Percentiles rank a stretch among this genome's conserved stretches.
Conservation (phyloP, 2,113 vertebrate genomes). For the Actenoides lindsayi region DNA sequence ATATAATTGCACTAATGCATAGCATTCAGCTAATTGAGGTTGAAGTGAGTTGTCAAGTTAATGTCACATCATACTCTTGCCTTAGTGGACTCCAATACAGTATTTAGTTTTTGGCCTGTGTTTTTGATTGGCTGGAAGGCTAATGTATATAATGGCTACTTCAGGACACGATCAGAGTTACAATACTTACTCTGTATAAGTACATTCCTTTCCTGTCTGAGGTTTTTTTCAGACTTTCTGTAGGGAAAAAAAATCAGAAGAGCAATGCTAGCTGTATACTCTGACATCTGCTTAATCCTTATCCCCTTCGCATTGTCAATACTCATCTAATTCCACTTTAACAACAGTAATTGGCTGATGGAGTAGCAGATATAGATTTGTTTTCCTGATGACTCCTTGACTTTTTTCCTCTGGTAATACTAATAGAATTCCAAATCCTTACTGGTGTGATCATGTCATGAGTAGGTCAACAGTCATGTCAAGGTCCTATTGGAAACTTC, state of each 20-base stretch:
- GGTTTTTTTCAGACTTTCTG: constrained; percentile 40
- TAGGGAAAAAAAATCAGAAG: not conserved
- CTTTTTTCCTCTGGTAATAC: constrained; percentile 97
- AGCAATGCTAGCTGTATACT: constrained; percentile 69
- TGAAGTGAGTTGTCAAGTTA: constrained; percentile 47
- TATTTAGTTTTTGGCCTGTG: not conserved
- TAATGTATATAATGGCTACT: constrained; percentile 31
- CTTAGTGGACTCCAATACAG: not conserved
- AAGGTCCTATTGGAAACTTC: constrained; percentile 99
- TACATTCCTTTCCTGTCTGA: not conserved
- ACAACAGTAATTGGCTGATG: constrained; percentile 99
- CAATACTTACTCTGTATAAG: not conserved
- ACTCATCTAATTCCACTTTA: constrained; percentile 99
- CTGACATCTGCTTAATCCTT: constrained; percentile 88
- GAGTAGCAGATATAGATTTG: constrained; percentile 99
- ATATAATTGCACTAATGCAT: not conserved
- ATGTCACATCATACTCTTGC: constrained; percentile 2
- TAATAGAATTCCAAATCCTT: constrained; percentile 99
- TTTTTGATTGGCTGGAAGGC: not conserved
- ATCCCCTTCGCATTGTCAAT: constrained; percentile 96
- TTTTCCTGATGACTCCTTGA: constrained; percentile 99
- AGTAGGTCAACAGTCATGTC: constrained; percentile 99
- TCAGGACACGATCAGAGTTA: not conserved
- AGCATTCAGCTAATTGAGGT: not conserved
- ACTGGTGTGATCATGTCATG: constrained; percentile 94